phyloP scores from a whole-genome alignment of 2,888 invertebrate genomes.

The Sinohyriopsis cumingii region DNA sequence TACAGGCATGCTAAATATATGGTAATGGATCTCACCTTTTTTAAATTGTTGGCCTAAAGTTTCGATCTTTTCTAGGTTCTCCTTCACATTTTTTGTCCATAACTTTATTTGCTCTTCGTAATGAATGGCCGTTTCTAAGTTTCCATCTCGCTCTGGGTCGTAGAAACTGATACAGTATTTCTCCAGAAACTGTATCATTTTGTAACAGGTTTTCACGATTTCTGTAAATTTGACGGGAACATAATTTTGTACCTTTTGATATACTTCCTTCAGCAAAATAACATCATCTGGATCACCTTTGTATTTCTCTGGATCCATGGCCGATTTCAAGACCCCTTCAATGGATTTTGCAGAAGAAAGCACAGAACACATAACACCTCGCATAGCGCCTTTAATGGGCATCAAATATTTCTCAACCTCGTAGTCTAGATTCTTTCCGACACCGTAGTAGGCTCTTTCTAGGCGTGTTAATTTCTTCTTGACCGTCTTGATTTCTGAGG shows the following conservation, averaged over 20 bases:
- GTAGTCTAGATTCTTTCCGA: constrained; percentile 44
- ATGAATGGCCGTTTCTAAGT: constrained; percentile 59
- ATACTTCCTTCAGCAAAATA: constrained; percentile 51
- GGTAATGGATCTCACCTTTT: constrained; percentile 39
- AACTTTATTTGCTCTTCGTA: constrained; percentile 56
- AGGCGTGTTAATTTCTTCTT: constrained; percentile 48
- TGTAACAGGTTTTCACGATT: constrained; percentile 43
- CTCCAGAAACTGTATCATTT: constrained; percentile 46
- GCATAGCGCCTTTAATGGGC: constrained; percentile 52
- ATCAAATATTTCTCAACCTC: constrained; percentile 51
- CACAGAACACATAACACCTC: constrained; percentile 47
- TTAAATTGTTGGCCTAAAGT: constrained; percentile 46
- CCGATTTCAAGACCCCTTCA: constrained; percentile 52
- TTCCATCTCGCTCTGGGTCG: constrained; percentile 48
- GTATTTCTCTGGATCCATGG: constrained; percentile 46
- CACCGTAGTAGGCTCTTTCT: constrained; percentile 61
- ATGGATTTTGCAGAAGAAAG: constrained; percentile 48
- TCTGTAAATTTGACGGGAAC: constrained; percentile 54
- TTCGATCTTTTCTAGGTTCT: constrained; percentile 44
- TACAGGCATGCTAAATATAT: constrained; percentile 48
- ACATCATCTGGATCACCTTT: constrained; percentile 52
- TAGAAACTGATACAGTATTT: constrained; percentile 67
- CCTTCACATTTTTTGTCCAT: constrained; percentile 43
- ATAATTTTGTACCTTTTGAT: constrained; percentile 51
- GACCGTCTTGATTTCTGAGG: constrained; percentile 44